Evolutionary conservation across 2,888 invertebrate species (phyloP), one percentile per base, ranked within the genome.

Genomic region (Helobdella robusta): DNA sequence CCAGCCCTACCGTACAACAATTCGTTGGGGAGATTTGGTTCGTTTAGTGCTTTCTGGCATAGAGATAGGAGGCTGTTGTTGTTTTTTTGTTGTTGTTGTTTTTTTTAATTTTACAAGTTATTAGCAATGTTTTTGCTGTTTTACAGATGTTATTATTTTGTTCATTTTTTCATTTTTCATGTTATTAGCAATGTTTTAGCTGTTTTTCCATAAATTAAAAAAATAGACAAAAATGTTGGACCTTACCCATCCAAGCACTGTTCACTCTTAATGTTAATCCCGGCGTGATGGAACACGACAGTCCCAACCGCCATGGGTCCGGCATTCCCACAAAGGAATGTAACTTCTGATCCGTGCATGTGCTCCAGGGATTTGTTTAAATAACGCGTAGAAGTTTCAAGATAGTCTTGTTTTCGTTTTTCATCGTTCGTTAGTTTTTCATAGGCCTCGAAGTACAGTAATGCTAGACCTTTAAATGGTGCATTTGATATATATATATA

Each of bases 1-100:
- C 92, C 92, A 71, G 85, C 84, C 75, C 89, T 83, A 4, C 93
- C 92, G 82, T 89, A 91, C 40, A 93, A 82, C 65, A 90, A 79
- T 80, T 92, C 92, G 83, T 91, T 88, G 0, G 89, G 86, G 61
- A 84, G 56, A 2, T 70, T 73, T 0, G 68, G 67, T 69, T 83
- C 75, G 70, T 83, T 73, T 70, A 84, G 76, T 61, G 86, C 82
- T 70, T 83, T 79, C 60, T 82, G 79, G 65, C 82, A 80, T 66
- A 87, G 74, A 18, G 81, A 76, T 71, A 83, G 80, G 36, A 88
- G 78, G 73, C 87, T 87, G 76, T 3, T n/a, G 8, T n/a, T 50
- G 23, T 50, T n/a, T 11, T n/a, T 11, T 6, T n/a, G n/a, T 50
- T 11, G 8, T 8, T 52, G 20, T 18, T 23, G 20, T 44, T n/a